These are phyloP conservation scores for Cantharis lateralis DNA, from an alignment of 2,888 invertebrate species.

Conservation along the genomic window DNA sequence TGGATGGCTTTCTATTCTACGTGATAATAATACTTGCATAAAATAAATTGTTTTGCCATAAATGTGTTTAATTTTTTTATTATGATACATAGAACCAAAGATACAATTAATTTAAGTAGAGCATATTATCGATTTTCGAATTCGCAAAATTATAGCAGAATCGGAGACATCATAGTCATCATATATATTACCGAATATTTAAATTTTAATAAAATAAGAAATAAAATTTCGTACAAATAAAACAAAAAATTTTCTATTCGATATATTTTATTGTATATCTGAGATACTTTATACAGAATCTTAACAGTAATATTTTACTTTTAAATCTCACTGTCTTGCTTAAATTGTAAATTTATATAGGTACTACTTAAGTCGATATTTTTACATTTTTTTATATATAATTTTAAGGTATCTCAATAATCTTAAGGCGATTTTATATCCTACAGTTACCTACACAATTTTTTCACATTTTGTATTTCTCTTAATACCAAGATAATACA, in stretches of 20 bases:
- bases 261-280: conserved; percentile 45
- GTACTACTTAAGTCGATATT: conserved; percentile 29
- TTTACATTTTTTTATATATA: conserved; percentile 27
- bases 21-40: too few species aligned
- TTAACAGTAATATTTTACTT: conserved; percentile 42
- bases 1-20: too few species aligned
- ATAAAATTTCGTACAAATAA: too few species aligned
- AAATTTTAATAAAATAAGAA: too few species aligned
- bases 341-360: conserved; percentile 16
- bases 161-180: too few species aligned
- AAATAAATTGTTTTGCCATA: too few species aligned
- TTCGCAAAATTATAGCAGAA: too few species aligned
- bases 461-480: conserved; percentile 8
- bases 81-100: too few species aligned
- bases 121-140: too few species aligned
- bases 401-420: conserved; percentile 20
- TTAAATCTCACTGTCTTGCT: conserved; percentile 48
- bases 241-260: background rate
- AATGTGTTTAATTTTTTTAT: too few species aligned
- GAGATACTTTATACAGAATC: conserved; percentile 50
- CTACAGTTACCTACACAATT: conserved; percentile 21
- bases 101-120: too few species aligned
- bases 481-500: background rate
- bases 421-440: conserved; percentile 26
- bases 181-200: too few species aligned